phyloP scores from a whole-genome alignment of 2,888 invertebrate genomes.

The Sphinx pinastri region DNA sequence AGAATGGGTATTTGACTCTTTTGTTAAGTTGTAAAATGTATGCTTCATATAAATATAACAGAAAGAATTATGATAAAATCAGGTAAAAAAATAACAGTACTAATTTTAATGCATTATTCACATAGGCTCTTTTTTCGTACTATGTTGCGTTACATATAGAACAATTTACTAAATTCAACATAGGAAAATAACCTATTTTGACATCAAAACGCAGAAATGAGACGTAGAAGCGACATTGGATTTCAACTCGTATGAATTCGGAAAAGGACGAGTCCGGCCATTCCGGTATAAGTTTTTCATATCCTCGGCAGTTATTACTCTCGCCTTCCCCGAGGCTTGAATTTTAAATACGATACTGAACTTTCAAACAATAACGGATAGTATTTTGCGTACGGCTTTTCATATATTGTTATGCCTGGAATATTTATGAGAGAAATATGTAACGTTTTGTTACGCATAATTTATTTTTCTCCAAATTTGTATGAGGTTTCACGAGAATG shows the following conservation, averaged over 20 bases:
- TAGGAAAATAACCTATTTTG: too few species aligned
- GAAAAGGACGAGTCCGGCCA: slow-evolving; percentile 16
- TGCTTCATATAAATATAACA: too few species aligned
- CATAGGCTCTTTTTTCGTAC: too few species aligned
- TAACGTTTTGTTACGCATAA: slow-evolving; percentile 21
- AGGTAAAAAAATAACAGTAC: too few species aligned
- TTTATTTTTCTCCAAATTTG: slow-evolving; percentile 1
- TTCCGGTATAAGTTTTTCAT: slow-evolving; percentile 45
- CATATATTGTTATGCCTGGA: slow-evolving; percentile 28
- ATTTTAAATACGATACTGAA: slow-evolving; percentile 52
- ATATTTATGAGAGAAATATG: neutral
- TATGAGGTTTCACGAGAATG: neutral
- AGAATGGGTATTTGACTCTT: too few species aligned
- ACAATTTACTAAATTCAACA: too few species aligned
- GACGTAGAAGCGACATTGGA: slow-evolving; percentile 15
- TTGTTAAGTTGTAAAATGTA: too few species aligned
- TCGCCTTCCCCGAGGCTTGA: slow-evolving; percentile 38
- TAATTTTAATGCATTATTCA: too few species aligned
- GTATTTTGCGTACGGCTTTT: slow-evolving; percentile 39
- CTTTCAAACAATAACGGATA: slow-evolving; percentile 51
- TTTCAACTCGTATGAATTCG: slow-evolving; percentile 22
- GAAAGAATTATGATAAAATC: too few species aligned
- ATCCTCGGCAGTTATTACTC: slow-evolving; percentile 37
- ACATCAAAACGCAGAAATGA: too few species aligned
- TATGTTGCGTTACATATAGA: too few species aligned